Percentiles rank a stretch among this genome's conserved stretches.
Conservation (phyloP, 2,113 vertebrate species). For the Proterorhinus semilunaris region DNA sequence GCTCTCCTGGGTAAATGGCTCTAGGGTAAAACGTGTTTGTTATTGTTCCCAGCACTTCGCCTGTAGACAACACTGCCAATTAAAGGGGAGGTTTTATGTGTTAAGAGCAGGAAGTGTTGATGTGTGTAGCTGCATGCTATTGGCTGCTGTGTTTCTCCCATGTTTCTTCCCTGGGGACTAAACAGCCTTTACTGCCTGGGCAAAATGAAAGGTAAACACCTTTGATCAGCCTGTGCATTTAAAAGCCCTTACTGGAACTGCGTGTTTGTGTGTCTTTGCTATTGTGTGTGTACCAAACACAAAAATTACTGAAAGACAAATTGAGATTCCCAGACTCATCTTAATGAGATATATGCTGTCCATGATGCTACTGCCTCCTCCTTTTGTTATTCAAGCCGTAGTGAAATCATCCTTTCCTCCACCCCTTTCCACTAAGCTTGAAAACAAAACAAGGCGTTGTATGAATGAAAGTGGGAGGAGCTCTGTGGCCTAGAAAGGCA, state of each 20-base stretch:
- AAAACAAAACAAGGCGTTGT: slow-evolving; percentile 72
- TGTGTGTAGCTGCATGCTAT: slow-evolving; percentile 59
- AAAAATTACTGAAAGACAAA: slow-evolving; percentile 43
- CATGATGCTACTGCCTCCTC: slow-evolving; percentile 50
- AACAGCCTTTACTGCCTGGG: slow-evolving; percentile 58
- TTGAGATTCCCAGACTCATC: slow-evolving; percentile 32
- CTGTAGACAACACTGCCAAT: slow-evolving; percentile 69
- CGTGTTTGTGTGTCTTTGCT: slow-evolving; percentile 6
- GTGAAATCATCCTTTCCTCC: slow-evolving; percentile 49
- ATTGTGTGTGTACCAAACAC: slow-evolving; percentile 12
- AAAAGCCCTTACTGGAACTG: slow-evolving; percentile 54
- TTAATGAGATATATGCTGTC: slow-evolving; percentile 51
- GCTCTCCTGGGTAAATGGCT: slow-evolving; percentile 61
- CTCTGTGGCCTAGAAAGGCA: slow-evolving; percentile 69
- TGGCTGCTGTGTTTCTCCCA: slow-evolving; percentile 55
- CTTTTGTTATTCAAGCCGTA: slow-evolving; percentile 48
- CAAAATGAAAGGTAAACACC: slow-evolving; percentile 72
- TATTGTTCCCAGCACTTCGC: slow-evolving; percentile 72
- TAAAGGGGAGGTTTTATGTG: slow-evolving; percentile 73
- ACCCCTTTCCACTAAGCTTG: slow-evolving; percentile 30
- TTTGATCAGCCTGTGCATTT: slow-evolving; percentile 63
- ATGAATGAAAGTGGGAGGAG: slow-evolving; percentile 76
- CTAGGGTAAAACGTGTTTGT: slow-evolving; percentile 72
- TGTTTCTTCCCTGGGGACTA: slow-evolving; percentile 49
- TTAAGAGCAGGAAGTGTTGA: slow-evolving; percentile 71